These are phyloP conservation scores for Gryllus longicercus DNA, from an alignment of 2,888 invertebrate species.

Conservation along the genomic window DNA sequence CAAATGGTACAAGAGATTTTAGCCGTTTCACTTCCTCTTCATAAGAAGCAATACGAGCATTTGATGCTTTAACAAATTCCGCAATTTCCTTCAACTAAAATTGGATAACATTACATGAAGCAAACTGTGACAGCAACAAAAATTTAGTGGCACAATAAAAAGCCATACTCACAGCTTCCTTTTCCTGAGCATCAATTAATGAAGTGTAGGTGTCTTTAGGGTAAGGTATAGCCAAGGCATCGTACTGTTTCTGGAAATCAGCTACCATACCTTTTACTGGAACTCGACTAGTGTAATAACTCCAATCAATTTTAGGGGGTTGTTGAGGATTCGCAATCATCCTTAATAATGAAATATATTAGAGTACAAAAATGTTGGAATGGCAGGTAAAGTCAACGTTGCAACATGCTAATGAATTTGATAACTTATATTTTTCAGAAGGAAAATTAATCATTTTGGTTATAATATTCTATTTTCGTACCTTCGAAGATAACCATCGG, in stretches of 20 bases:
- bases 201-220: constrained; percentile 70
- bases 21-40: constrained; percentile 64
- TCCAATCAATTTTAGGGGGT: constrained; percentile 83
- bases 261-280: constrained; percentile 80
- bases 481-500: constrained; percentile 80
- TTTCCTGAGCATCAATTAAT: constrained; percentile 67
- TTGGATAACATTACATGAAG: no score
- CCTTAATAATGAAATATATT: constrained; percentile 47
- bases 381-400: background rate
- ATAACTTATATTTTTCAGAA: constrained; percentile 29
- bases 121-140: background rate
- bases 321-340: constrained; percentile 71
- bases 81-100: constrained; percentile 58
- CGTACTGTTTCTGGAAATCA: constrained; percentile 81
- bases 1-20: constrained; percentile 69
- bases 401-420: background rate
- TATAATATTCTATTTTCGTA: constrained; percentile 47
- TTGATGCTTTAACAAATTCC: constrained; percentile 59
- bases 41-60: constrained; percentile 56
- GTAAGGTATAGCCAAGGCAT: constrained; percentile 73
- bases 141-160: background rate
- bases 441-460: constrained; percentile 39
- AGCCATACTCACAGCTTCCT: constrained; percentile 53
- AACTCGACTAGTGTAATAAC: constrained; percentile 68
- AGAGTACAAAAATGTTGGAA: no score